Base-by-base conservation (phyloP, 1,140 invertebrate species). In the Theocolax elegans region DNA sequence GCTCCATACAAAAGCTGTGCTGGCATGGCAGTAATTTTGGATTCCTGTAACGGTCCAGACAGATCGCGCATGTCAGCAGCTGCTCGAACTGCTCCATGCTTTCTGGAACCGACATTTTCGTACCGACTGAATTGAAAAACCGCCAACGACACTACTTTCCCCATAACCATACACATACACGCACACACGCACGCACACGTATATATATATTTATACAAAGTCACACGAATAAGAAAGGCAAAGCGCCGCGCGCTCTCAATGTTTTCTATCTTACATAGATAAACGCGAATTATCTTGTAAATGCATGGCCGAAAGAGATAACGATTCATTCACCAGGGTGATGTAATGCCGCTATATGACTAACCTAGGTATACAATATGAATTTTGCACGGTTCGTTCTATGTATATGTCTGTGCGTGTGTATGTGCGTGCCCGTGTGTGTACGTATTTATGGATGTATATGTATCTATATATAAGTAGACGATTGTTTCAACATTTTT, bases 1-100 rank as follows among this genome's bases (percentile, higher is more conserved):
- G 97, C 79, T 97, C 95, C 92, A 98, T 95, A 85, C 98, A 99
- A 87, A 98, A 99, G 72, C 97, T 99, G 90, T 99, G 98, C 88
- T 99, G 97, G 85, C 98, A 99, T 92, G 97, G 97, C 77, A 99
- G 87, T 77, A 99, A 88, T 87, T 99, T 99, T 31, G 98, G 98
- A 85, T 97, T 97, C 78, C 95, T 90, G 86, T 95, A 99, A 75
- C 97, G 90, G 87, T 99, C 98, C 81, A 99, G 87, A 84, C 98
- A 99, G 77, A 99, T 97, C 81, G 96, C 94, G 87, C 98, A 99
- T 66, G 96, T 98, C 75, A 99, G 89, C 79, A 99, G 89, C 87
- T 98, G 96, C 85, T 99, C 97, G 80, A 99, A 95, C 88, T 99
- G 95, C 89, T 96, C 94, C 94, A 96, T 96, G 81, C 87, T 91